Conservation (phyloP, 2,113 vertebrate genomes). For the Gorsachius goisagi region DNA sequence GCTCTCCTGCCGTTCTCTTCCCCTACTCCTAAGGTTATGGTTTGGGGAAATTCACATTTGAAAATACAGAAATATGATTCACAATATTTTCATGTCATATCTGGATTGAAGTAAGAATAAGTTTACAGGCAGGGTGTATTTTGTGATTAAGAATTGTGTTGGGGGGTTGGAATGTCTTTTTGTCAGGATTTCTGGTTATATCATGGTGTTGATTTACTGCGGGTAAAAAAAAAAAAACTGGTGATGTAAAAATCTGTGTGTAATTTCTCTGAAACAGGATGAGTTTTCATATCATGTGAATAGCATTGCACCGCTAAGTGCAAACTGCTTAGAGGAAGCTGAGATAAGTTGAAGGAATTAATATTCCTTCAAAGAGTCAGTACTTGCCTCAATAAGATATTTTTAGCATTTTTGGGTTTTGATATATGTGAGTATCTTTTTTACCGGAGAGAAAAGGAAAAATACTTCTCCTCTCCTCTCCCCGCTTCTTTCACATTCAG, state of each 20-base stretch:
- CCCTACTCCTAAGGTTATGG: background rate
- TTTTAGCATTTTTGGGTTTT: constrained; percentile 22
- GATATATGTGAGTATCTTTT: background rate
- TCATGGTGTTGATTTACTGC: constrained; percentile 1
- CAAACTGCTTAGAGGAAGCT: background rate
- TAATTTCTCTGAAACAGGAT: constrained; percentile 33
- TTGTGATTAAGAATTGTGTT: background rate
- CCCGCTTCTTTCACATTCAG: background rate
- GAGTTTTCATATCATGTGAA: background rate
- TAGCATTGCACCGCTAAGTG: background rate
- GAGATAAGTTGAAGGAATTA: background rate
- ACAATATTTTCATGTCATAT: background rate
- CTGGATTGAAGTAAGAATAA: background rate
- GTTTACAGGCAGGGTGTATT: background rate
- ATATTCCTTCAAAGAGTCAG: background rate
- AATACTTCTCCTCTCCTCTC: background rate
- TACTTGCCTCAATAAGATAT: background rate
- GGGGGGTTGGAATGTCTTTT: background rate
- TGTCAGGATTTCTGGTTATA: constrained; percentile 5
- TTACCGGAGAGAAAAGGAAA: constrained; percentile 30
- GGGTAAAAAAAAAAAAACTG: background rate
- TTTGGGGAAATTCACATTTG: background rate
- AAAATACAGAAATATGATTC: background rate
- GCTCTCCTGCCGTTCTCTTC: background rate
- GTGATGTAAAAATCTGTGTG: background rate